Base-by-base conservation (phyloP, 2,888 invertebrate genomes). In the Dicyrtomina minuta region DNA sequence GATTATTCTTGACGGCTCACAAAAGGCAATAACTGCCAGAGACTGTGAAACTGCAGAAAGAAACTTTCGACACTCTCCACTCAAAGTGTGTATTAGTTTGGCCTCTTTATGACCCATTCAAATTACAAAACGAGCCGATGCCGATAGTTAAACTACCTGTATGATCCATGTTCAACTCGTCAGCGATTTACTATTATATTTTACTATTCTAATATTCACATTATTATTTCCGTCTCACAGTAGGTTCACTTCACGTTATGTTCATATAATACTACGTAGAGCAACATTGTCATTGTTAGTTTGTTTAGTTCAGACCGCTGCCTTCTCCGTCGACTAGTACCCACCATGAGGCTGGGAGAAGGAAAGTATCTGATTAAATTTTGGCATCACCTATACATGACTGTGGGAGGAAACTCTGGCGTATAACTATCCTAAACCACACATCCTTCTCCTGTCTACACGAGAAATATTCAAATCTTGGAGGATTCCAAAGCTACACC, bases 51-150 rank as follows among this genome's bases (percentile, higher is more conserved):
- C 51, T 62, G 62, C 62, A 56, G 56, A 70, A 70, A 70, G 70
- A 70, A 65, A 66, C 65, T 70, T 70, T 70, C 70, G 70, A 70
- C 70, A 70, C 70, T 70, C 70, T 13, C 46, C 44, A 39, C 13
- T 51, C 22, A 68, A 66, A 68, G 1, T 46, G 53, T 65, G 64
- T 64, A 69, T 64, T 64, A 56, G 39, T 58, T 69, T 55, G 59
- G 58, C 61, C 69, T 65, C 62, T 62, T 62, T 71, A 68, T 41
- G 66, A 68, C 24, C 66, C 44, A 65, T 68, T 60, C 61, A 66
- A 65, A 68, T 71, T 66, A 64, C 60, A 53, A 71, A 71, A 71
- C 65, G 68, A 68, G 55, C 68, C 65, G 71, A 68, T 68, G 55
- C 68, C 65, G 71, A 64, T 68, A 61, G 61, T 67, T 58, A 62